Evolutionary conservation across 2,113 vertebrate species (phyloP).

Genomic region (Mungos mungo): DNA sequence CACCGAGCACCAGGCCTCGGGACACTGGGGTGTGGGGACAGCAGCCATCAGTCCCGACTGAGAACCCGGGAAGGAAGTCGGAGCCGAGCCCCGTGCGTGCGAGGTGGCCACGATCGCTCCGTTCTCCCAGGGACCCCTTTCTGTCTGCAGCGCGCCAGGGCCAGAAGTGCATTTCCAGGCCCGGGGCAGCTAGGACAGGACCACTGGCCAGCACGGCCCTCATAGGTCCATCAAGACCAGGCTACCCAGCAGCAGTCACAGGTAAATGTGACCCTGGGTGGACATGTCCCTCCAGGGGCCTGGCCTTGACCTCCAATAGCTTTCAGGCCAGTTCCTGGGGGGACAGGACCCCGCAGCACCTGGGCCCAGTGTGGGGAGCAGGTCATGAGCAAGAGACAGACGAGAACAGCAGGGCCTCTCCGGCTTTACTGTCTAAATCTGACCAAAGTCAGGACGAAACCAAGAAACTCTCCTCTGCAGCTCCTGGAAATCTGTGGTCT

Average conservation of each 20-base stretch:
- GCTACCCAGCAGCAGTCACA: background rate
- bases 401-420: background rate
- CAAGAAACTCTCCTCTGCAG: background rate
- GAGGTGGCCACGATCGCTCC: no score
- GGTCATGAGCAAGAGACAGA: background rate
- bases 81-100: accelerated
- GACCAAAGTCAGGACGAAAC: background rate
- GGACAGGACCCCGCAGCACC: background rate
- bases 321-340: background rate
- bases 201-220: background rate
- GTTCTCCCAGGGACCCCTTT: background rate
- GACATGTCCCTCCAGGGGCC: background rate
- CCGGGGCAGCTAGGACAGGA: background rate
- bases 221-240: background rate
- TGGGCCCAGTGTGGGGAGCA: background rate
- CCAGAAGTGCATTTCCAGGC: background rate
- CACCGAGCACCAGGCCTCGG: background rate
- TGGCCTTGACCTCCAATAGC: background rate
- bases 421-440: background rate
- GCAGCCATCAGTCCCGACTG: accelerated
- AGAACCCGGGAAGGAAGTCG: background rate
- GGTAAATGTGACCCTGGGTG: background rate
- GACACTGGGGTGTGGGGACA: accelerated
- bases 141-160: background rate
- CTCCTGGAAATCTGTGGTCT: background rate